phyloP scores from a whole-genome alignment of 2,888 invertebrate genomes.

The Bellardia pandia region DNA sequence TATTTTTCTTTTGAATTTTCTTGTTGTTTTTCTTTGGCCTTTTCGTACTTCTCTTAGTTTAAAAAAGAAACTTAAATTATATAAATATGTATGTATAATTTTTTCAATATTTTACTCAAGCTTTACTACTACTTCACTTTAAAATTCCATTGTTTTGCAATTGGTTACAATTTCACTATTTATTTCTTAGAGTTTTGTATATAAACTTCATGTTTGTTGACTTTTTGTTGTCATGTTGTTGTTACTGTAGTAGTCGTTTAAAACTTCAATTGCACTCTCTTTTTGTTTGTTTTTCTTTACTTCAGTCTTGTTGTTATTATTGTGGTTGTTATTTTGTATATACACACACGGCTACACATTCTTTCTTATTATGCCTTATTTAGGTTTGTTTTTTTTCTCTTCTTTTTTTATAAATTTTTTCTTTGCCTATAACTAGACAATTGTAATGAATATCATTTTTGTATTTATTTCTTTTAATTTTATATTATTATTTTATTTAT shows the following conservation, averaged over 20 bases:
- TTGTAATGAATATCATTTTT: slow-evolving; percentile 51
- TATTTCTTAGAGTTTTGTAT: slow-evolving; percentile 52
- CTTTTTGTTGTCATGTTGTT: slow-evolving; percentile 30
- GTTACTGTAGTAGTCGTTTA: slow-evolving; percentile 52
- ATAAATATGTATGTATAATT: slow-evolving; percentile 1
- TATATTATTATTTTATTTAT: slow-evolving; percentile 23
- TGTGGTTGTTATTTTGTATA: slow-evolving; percentile 37
- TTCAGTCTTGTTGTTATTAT: slow-evolving; percentile 37
- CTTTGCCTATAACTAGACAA: slow-evolving; percentile 48
- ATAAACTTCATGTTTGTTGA: slow-evolving; percentile 16
- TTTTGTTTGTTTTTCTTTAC: slow-evolving; percentile 42
- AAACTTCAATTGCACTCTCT: slow-evolving; percentile 57
- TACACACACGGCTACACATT: slow-evolving; percentile 39
- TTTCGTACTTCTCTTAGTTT: slow-evolving; percentile 27
- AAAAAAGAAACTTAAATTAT: slow-evolving; percentile 19
- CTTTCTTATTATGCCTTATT: slow-evolving; percentile 62
- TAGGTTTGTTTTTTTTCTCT: slow-evolving; percentile 28
- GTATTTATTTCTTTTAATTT: slow-evolving; percentile 17
- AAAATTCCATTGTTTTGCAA: slow-evolving; percentile 73
- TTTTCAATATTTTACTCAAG: slow-evolving; percentile 48
- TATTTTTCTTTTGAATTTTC: slow-evolving; percentile 50
- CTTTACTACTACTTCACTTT: slow-evolving; percentile 51
- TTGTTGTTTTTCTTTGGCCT: slow-evolving; percentile 28
- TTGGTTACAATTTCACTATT: slow-evolving; percentile 73
- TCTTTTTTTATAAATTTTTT: slow-evolving; percentile 17